A percentile compares a stretch with the other conserved stretches of the same genome.
Conservation (phyloP, 2,797 vertebrate species). For the Coregonus sp. region DNA sequence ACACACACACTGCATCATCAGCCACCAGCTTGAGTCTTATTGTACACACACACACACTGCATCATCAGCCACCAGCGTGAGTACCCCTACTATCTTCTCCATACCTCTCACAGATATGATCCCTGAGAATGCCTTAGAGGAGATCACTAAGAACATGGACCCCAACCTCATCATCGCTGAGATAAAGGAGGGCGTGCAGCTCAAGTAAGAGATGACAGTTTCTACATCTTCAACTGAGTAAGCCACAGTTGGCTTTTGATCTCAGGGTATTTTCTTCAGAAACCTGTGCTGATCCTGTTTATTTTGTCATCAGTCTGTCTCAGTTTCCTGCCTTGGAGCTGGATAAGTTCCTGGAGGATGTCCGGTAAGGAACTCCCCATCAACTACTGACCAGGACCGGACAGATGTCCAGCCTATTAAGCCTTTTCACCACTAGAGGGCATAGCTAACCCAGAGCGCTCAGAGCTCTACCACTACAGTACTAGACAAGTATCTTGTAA, state of each 20-base stretch:
- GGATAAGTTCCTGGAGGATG: conserved; percentile 97
- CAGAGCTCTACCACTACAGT: neutral
- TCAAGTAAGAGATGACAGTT: conserved; percentile 81
- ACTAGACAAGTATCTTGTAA: neutral
- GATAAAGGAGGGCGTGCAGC: conserved; percentile 83
- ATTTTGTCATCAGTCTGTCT: conserved; percentile 78
- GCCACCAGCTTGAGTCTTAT: neutral
- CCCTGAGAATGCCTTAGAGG: conserved; percentile 94
- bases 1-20: neutral
- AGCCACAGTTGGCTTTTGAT: neutral
- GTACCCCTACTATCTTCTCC: neutral
- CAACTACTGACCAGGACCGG: too few relatives aligned
- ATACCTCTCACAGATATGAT: conserved; percentile 84
- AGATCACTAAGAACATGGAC: conserved; percentile 96
- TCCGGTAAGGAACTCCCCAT: conserved; percentile 78
- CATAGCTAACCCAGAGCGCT: too few relatives aligned
- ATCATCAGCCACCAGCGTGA: neutral
- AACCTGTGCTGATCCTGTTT: conserved; percentile 3
- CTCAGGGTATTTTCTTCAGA: neutral
- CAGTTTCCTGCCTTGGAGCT: conserved; percentile 94
- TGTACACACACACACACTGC: neutral
- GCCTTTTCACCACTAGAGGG: neutral
- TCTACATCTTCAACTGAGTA: neutral
- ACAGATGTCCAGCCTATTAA: neutral
- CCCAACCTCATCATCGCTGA: conserved; percentile 91